Evolutionary conservation across 2,888 invertebrate species (phyloP).

Genomic region (Argyresthia goedartella): DNA sequence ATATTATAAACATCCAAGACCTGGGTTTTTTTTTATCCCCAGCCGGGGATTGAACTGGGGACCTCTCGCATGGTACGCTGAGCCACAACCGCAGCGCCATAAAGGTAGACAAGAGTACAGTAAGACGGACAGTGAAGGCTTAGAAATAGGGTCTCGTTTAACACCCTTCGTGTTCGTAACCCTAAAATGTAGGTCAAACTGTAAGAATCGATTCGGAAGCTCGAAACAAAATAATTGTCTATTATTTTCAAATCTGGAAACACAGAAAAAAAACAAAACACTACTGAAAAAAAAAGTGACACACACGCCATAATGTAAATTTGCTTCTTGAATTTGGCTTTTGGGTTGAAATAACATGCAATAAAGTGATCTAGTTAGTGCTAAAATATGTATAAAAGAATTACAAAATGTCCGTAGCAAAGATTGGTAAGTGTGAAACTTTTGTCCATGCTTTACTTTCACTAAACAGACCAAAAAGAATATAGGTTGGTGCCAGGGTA

Average conservation of each 20-base stretch:
- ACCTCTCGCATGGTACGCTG: too few relatives aligned
- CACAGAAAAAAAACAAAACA: conserved; percentile 35
- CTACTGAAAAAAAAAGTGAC: conserved; percentile 57
- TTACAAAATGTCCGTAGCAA: conserved; percentile 58
- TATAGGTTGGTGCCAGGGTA: conserved; percentile 57
- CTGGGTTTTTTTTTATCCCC: too few relatives aligned
- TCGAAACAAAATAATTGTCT: too few relatives aligned
- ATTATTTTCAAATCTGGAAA: conserved; percentile 22
- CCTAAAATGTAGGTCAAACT: too few relatives aligned
- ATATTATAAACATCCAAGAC: too few relatives aligned
- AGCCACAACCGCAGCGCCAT: too few relatives aligned
- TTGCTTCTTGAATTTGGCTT: conserved; percentile 62
- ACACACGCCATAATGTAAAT: conserved; percentile 72
- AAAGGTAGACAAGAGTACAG: too few relatives aligned
- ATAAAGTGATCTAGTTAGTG: conserved; percentile 46
- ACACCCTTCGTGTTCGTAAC: too few relatives aligned
- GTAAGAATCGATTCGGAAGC: too few relatives aligned
- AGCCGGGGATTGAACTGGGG: too few relatives aligned
- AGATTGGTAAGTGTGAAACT: conserved; percentile 49
- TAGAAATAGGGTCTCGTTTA: too few relatives aligned
- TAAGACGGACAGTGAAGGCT: too few relatives aligned
- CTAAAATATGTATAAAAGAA: conserved; percentile 41
- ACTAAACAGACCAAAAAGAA: conserved; percentile 28
- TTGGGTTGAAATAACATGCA: conserved; percentile 50
- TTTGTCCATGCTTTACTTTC: conserved; percentile 15